Conservation (phyloP, 2,888 invertebrate genomes). For the Shargacucullia verbasci region DNA sequence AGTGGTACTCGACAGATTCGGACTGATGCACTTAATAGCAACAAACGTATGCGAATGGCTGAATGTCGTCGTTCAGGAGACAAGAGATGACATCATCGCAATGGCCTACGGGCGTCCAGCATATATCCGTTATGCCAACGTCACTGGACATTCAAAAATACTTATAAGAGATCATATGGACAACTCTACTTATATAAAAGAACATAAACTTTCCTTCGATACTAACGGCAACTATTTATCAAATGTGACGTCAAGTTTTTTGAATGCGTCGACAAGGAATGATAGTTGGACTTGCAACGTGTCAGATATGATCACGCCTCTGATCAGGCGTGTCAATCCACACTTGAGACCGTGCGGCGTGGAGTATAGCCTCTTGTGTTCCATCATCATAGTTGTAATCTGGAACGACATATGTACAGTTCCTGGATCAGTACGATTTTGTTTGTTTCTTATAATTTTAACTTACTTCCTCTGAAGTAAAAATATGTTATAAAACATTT, state of each 20-base stretch:
- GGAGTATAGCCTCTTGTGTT: slow-evolving; percentile 94
- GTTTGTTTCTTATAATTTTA: too few relatives aligned
- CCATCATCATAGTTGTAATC: slow-evolving; percentile 93
- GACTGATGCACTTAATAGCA: slow-evolving; percentile 97
- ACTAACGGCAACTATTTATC: slow-evolving; percentile 48
- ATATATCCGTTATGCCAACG: slow-evolving; percentile 76
- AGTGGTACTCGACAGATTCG: slow-evolving; percentile 91
- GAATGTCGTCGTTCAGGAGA: slow-evolving; percentile 95
- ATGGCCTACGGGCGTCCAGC: slow-evolving; percentile 77
- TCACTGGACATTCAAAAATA: slow-evolving; percentile 70
- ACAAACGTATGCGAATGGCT: slow-evolving; percentile 98
- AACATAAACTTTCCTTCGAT: slow-evolving; percentile 30
- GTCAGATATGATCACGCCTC: slow-evolving; percentile 88
- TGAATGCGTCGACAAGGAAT: slow-evolving; percentile 63
- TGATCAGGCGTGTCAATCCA: slow-evolving; percentile 91
- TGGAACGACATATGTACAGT: slow-evolving; percentile 92
- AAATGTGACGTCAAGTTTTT: slow-evolving; percentile 51
- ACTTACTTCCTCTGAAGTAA: too few relatives aligned
- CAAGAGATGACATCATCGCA: slow-evolving; percentile 94
- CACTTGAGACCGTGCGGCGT: slow-evolving; percentile 95
- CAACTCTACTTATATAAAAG: slow-evolving; percentile 66
- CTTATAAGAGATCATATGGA: slow-evolving; percentile 64
- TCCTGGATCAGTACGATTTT: slow-evolving; percentile 79
- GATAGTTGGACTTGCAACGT: slow-evolving; percentile 80
- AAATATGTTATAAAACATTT: too few relatives aligned